Conservation (phyloP, 2,113 vertebrate genomes). For the Clarias gariepinus region DNA sequence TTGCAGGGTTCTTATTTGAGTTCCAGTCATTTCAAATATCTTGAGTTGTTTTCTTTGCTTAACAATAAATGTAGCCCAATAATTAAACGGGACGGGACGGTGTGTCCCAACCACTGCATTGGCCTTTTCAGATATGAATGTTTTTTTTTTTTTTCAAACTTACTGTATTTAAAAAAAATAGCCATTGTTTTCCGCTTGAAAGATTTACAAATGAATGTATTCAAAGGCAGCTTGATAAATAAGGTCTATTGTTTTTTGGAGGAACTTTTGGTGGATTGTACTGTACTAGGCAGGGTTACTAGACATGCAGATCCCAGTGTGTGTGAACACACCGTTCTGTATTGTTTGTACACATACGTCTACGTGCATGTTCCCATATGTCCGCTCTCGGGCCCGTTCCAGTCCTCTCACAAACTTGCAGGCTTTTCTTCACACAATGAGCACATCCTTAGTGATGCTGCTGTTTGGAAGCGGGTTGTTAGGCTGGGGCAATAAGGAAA, state of each 20-base stretch:
- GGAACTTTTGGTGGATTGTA: not conserved
- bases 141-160: not conserved
- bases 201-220: not conserved
- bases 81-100: too few species aligned
- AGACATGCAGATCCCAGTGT: not conserved
- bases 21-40: too few species aligned
- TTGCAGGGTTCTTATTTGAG: too few species aligned
- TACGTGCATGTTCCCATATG: constrained; percentile 40
- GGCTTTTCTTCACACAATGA: constrained; percentile 66
- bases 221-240: not conserved
- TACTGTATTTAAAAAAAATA: not conserved
- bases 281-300: constrained; percentile 1
- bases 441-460: constrained; percentile 74
- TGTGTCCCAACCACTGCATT: not conserved
- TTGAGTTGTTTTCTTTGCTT: too few species aligned
- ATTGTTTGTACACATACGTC: constrained; percentile 33
- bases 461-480: constrained; percentile 75
- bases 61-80: too few species aligned
- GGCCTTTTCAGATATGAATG: not conserved
- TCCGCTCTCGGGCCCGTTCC: not conserved
- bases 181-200: not conserved
- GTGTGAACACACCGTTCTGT: constrained; percentile 20
- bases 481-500: constrained; percentile 73
- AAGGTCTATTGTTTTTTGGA: not conserved
- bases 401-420: constrained; percentile 43